Conservation (phyloP, 2,797 vertebrate genomes). For the Rhinatrema bivittatum region DNA sequence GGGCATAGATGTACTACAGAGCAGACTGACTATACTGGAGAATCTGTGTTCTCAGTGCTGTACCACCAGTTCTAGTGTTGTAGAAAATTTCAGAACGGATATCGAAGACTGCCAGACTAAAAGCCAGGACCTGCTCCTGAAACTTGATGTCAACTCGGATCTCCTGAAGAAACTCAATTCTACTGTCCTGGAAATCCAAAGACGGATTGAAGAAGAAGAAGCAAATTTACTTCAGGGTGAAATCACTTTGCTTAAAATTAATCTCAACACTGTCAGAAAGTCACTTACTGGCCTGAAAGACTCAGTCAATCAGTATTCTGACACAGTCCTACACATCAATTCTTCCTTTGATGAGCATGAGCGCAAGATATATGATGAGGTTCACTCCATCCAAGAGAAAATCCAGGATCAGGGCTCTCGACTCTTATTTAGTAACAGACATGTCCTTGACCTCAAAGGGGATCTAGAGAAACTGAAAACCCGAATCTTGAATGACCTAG, state of each 20-base stretch:
- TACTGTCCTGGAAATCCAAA: conserved; percentile 73
- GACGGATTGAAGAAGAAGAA: conserved; percentile 65
- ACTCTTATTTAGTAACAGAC: conserved; percentile 74
- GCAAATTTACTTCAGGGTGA: conserved; percentile 75
- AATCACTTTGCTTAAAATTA: conserved; percentile 93
- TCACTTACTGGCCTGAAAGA: conserved; percentile 87
- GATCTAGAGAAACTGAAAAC: conserved; percentile 80
- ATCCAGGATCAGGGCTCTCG: conserved; percentile 77
- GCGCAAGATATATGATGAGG: conserved; percentile 72
- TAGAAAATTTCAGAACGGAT: conserved; percentile 59
- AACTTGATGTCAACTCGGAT: conserved; percentile 66
- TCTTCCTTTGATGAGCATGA: conserved; percentile 77
- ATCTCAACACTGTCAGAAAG: conserved; percentile 87
- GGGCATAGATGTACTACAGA: conserved; percentile 73
- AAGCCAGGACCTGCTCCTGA: conserved; percentile 64
- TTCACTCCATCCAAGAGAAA: conserved; percentile 83
- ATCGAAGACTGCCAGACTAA: conserved; percentile 56
- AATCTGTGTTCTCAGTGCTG: conserved; percentile 79
- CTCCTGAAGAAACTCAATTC: conserved; percentile 70
- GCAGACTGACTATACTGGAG: conserved; percentile 72
- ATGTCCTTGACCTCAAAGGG: conserved; percentile 77
- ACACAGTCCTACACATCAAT: conserved; percentile 73
- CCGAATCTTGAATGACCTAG: conserved; percentile 68
- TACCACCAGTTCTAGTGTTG: conserved; percentile 43
- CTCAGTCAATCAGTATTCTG: conserved; percentile 74